These are phyloP conservation scores for Didymodactylos carnosus DNA, from an alignment of 2,888 invertebrate genomes.

Conservation along the genomic window DNA sequence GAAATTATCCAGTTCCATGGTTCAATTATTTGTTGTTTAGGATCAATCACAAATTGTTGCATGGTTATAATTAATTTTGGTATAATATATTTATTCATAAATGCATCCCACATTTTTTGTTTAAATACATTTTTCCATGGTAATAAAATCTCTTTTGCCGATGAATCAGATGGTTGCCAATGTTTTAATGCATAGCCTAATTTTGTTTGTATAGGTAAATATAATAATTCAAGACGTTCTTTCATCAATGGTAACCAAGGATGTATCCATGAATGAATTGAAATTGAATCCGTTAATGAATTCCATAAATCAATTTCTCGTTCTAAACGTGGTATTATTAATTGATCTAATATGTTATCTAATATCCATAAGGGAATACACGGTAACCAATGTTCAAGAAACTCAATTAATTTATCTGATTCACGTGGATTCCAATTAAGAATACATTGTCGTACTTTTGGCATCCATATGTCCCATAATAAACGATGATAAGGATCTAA, in stretches of 20 bases:
- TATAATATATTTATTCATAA: conserved; percentile 51
- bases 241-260: conserved; percentile 79
- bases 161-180: conserved; percentile 85
- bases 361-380: conserved; percentile 62
- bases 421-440: conserved; percentile 60
- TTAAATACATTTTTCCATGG: conserved; percentile 66
- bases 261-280: conserved; percentile 90
- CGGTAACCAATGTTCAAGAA: conserved; percentile 60
- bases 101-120: conserved; percentile 49
- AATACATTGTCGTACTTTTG: conserved; percentile 52
- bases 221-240: conserved; percentile 43
- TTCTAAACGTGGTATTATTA: conserved; percentile 48
- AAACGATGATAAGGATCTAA: conserved; percentile 54
- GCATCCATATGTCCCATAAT: conserved; percentile 75
- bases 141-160: conserved; percentile 67
- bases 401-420: conserved; percentile 53
- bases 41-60: conserved; percentile 30
- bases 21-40: conserved; percentile 41
- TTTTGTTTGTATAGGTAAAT: conserved; percentile 74
- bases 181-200: conserved; percentile 64
- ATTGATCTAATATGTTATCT: conserved; percentile 44
- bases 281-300: conserved; percentile 75
- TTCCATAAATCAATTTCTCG: conserved; percentile 69
- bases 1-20: conserved; percentile 83
- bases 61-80: conserved; percentile 31